A percentile compares a stretch with the other conserved stretches of the same genome.
Conservation (phyloP, 2,888 invertebrate species). For the Harpalus rubripes region DNA sequence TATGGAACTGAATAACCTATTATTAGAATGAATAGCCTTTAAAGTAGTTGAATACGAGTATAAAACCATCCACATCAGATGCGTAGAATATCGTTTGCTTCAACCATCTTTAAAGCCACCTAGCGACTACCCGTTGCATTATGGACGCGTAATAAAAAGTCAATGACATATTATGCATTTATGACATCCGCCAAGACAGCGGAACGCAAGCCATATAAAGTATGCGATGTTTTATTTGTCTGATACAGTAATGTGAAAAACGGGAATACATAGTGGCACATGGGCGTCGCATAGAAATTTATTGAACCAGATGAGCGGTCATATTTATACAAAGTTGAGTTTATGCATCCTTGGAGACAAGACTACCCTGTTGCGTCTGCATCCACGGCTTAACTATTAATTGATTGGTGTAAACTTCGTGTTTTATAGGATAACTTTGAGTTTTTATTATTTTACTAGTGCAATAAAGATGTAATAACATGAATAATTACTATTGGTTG, state of each 20-base stretch:
- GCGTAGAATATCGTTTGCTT: constrained; percentile 5
- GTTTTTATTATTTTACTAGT: constrained; percentile 10
- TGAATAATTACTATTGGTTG: background rate
- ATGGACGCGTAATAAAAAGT: constrained; percentile 59
- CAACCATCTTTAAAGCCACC: constrained; percentile 13
- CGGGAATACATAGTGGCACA: constrained; percentile 52
- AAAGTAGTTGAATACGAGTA: too few species aligned
- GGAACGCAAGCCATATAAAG: constrained; percentile 56
- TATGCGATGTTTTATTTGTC: constrained; percentile 59
- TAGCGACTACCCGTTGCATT: constrained; percentile 33
- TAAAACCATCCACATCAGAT: background rate
- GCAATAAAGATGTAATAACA: background rate
- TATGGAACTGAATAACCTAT: too few species aligned
- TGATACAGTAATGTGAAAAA: constrained; percentile 50
- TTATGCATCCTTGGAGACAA: constrained; percentile 29
- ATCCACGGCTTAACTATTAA: constrained; percentile 15
- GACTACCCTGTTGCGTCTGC: constrained; percentile 25
- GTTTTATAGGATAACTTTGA: background rate
- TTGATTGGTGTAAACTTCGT: constrained; percentile 18
- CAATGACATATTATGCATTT: constrained; percentile 62
- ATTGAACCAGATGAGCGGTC: constrained; percentile 37
- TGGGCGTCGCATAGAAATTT: constrained; percentile 31
- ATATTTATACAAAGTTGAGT: constrained; percentile 42
- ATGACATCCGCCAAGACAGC: constrained; percentile 61
- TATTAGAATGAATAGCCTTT: too few species aligned